A percentile compares a stretch with the other conserved stretches of the same genome.
Evolutionary conservation across 2,797 vertebrate genomes (phyloP).

Genomic region (Malurus leucopterus): DNA sequence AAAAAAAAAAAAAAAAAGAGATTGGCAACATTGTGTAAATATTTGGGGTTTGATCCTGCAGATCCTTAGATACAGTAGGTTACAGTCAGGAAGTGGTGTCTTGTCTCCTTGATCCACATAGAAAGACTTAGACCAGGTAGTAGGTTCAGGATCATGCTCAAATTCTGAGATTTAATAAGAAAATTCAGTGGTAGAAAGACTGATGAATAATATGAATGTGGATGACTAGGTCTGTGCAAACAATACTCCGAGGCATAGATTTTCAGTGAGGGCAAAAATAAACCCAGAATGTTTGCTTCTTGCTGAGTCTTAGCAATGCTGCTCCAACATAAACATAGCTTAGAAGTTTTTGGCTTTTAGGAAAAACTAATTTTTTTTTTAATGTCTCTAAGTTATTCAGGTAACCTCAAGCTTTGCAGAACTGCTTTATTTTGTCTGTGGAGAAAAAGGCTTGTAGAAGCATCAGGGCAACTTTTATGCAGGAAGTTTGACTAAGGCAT

Average conservation of each 20-base stretch:
- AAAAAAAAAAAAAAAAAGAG: background rate
- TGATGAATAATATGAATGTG: background rate
- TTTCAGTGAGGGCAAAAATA: conserved; percentile 13
- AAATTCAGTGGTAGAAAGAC: background rate
- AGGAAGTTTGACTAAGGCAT: background rate
- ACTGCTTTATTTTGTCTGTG: background rate
- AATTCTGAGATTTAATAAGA: background rate
- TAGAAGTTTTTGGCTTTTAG: background rate
- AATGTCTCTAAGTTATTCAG: background rate
- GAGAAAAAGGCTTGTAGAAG: background rate
- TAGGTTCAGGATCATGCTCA: background rate
- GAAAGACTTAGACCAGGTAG: background rate
- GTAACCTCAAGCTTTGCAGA: background rate
- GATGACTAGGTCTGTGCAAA: background rate
- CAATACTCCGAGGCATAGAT: background rate
- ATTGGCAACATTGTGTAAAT: background rate
- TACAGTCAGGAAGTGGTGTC: background rate
- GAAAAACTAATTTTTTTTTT: background rate
- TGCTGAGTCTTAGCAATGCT: background rate
- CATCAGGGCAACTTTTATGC: background rate
- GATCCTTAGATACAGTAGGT: background rate
- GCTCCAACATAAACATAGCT: conserved; percentile 14
- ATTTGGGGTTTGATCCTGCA: background rate
- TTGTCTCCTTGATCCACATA: accelerated
- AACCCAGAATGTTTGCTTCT: background rate